Evolutionary conservation across 2,113 vertebrate genomes (phyloP).

Genomic region (Pagrus major): DNA sequence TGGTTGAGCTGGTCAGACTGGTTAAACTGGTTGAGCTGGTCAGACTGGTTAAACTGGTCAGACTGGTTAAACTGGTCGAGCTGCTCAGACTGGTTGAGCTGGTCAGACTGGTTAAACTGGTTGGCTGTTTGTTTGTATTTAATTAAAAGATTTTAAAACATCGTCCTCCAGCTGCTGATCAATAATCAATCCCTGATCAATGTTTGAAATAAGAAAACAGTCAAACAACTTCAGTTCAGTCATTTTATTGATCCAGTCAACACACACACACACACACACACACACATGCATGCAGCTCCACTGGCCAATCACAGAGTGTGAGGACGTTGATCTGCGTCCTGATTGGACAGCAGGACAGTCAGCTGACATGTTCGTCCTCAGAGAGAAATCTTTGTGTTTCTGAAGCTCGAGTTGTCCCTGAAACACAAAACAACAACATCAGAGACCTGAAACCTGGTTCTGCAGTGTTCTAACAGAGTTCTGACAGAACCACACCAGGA

Average conservation of each 20-base stretch:
- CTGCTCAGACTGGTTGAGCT: neutral
- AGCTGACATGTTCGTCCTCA: conserved; percentile 52
- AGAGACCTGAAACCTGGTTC: too few species aligned
- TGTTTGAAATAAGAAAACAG: neutral
- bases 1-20: neutral
- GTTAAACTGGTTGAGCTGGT: neutral
- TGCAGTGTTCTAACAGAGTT: too few species aligned
- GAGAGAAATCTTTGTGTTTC: conserved; percentile 84
- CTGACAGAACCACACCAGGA: neutral
- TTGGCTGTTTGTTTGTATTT: too few species aligned
- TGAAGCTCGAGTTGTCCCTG: conserved; percentile 86
- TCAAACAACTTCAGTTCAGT: neutral
- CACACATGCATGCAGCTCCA: conserved; percentile 11
- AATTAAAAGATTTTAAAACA: too few species aligned
- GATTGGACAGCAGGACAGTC: conserved; percentile 34
- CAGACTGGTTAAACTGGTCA: neutral
- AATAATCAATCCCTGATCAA: neutral
- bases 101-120: neutral
- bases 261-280: conserved; percentile 38
- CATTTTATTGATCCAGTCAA: conserved; percentile 24
- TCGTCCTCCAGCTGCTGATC: neutral
- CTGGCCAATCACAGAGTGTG: neutral
- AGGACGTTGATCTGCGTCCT: conserved; percentile 2
- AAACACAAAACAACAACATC: conserved; percentile 2
- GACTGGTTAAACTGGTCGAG: too few species aligned